Percentiles rank a stretch among this genome's conserved stretches.
Conservation (phyloP, 2,113 vertebrate genomes). For the Cygnus atratus region DNA sequence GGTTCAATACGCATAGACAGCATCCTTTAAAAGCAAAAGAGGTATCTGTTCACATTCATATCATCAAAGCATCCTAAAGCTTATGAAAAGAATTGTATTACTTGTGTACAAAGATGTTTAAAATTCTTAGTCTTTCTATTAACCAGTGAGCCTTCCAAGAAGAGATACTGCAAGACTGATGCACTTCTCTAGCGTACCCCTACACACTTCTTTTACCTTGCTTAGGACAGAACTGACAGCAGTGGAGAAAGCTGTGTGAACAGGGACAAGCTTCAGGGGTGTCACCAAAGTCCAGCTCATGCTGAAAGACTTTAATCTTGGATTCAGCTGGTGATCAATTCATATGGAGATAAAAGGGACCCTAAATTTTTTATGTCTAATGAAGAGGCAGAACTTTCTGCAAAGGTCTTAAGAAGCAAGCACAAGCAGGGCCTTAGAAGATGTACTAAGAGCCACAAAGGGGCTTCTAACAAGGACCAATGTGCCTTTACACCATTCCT, state of each 20-base stretch:
- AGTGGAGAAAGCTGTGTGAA: not conserved
- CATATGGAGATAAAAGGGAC: not conserved
- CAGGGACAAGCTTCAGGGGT: not conserved
- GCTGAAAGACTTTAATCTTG: not conserved
- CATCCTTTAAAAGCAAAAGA: not conserved
- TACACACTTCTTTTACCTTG: not conserved
- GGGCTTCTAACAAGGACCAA: not conserved
- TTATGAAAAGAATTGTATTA: not conserved
- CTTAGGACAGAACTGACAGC: not conserved
- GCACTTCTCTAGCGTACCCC: not conserved
- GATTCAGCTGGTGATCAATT: not conserved
- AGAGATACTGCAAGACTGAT: not conserved
- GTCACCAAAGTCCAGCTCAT: not conserved
- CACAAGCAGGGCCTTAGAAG: not conserved
- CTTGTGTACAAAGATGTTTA: not conserved
- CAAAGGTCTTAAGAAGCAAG: not conserved
- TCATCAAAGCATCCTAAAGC: not conserved
- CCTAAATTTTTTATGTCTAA: not conserved
- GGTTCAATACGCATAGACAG: not conserved
- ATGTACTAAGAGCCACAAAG: not conserved
- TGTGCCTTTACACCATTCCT: not conserved
- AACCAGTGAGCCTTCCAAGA: not conserved
- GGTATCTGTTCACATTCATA: not conserved
- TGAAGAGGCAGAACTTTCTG: not conserved
- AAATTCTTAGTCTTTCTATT: not conserved